These are phyloP conservation scores for Atherinomorus stipes DNA, from an alignment of 2,113 vertebrate genomes.

Conservation along the genomic window DNA sequence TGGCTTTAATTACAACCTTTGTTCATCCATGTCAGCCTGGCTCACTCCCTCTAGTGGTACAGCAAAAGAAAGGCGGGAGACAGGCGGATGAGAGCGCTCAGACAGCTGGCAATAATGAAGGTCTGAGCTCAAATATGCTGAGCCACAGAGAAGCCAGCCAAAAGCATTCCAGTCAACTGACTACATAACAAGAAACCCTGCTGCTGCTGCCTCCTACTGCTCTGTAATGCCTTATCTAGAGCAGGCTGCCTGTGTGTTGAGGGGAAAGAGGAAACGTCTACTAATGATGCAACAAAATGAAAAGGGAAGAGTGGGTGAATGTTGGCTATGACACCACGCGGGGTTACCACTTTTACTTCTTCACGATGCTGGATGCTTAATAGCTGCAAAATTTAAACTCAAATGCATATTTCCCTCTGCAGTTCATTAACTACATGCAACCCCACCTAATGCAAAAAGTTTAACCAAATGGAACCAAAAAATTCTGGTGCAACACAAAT, in stretches of 20 bases:
- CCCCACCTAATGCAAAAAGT: not conserved
- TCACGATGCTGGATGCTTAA: too few relatives aligned
- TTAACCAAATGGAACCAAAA: not conserved
- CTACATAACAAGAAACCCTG: constrained; percentile 65
- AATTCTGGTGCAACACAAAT: not conserved
- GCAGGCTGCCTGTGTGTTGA: constrained; percentile 21
- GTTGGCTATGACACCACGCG: not conserved
- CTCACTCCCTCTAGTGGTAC: constrained; percentile 66
- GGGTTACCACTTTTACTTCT: not conserved
- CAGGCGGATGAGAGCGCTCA: constrained; percentile 51
- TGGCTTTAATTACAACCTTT: constrained; percentile 22
- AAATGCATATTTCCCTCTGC: not conserved
- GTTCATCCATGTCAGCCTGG: constrained; percentile 4
- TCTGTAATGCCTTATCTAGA: constrained; percentile 39
- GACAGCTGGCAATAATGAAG: constrained; percentile 81
- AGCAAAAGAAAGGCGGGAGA: constrained; percentile 13
- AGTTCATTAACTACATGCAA: too few relatives aligned
- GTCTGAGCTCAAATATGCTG: constrained; percentile 73
- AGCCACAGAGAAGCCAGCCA: constrained; percentile 70
- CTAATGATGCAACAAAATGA: constrained; percentile 42
- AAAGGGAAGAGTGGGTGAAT: constrained; percentile 41
- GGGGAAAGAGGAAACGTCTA: constrained; percentile 51
- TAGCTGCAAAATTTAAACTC: not conserved
- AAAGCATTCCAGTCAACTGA: constrained; percentile 75
- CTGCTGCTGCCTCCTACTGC: constrained; percentile 56